Base-by-base conservation (phyloP, 2,113 vertebrate species). In the Puffinus mauretanicus region DNA sequence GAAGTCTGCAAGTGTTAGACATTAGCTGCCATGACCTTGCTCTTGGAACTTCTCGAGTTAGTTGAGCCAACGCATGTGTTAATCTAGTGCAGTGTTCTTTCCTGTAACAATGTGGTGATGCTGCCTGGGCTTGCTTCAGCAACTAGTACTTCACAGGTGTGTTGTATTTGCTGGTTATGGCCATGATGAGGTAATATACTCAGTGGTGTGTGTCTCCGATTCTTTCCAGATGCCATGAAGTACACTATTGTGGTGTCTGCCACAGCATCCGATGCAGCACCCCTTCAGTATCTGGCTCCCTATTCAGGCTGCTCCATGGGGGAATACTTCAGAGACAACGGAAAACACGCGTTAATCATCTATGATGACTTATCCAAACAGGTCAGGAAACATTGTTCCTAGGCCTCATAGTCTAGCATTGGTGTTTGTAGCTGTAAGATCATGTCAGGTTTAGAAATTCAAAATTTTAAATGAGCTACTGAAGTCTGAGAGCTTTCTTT, bases 231-330 rank as follows among this genome's bases (percentile, higher is more conserved):
- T 97, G 99, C 99, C 93, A 99, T 99, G 99, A 99, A 99, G 96
- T 99, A 99, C 97, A 99, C 99, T 65, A 99, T 99, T 19, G 99
- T 99, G 97, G 99, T 99, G 70, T 99, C 99, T 80, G 99, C 99
- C 67, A 99, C 99, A 4, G 99, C 99, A 14, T 99, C 99, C 0
- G 99, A 99, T 86, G 99, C 99, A 58, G 99, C 99, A 47, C 99
- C 99, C 16, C 98, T 99, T 84, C 99, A 99, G 98, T 99, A 99
- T 92, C 97, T 99, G 98, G 99, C 99, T 95, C 99, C 99, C 13
- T 99, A 99, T 93, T 99, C 99, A 5, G 99, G 99, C 79, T 99
- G 99, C 97, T 99, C 99, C 91, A 99, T 99, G 99, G 99, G 99
- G 71, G 99, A 99, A 49, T 99, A 99, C 97, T 99, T 99, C 98